Percentiles rank a stretch among this genome's conserved stretches.
Conservation (phyloP, 2,113 vertebrate genomes). For the Daboia siamensis region DNA sequence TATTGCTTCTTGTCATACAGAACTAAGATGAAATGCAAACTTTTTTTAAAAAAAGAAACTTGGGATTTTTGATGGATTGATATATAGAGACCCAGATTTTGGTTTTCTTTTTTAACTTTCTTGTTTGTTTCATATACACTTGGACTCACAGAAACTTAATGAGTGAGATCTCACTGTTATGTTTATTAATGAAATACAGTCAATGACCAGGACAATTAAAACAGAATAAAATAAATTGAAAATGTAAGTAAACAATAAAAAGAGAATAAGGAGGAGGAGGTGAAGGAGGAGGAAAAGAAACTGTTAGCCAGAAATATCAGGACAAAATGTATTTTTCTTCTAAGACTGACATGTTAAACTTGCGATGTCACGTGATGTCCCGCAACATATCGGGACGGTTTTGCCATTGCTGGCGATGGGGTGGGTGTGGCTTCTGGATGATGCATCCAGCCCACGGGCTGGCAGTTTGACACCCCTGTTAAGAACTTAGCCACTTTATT, state of each 20-base stretch:
- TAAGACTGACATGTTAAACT: not conserved
- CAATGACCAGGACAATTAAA: not conserved
- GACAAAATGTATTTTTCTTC: not conserved
- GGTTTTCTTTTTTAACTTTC: not conserved
- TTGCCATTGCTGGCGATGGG: too few relatives aligned
- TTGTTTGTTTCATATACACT: not conserved
- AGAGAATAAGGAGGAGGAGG: not conserved
- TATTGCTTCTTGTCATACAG: not conserved
- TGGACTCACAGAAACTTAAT: not conserved
- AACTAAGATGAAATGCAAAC: not conserved
- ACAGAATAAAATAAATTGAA: not conserved
- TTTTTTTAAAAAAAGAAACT: not conserved
- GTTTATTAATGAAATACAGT: not conserved
- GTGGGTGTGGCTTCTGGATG: too few relatives aligned
- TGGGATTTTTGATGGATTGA: not conserved
- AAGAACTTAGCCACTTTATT: not conserved
- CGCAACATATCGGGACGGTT: too few relatives aligned
- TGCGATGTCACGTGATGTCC: too few relatives aligned
- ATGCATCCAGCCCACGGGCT: too few relatives aligned
- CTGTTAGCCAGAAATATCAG: not conserved
- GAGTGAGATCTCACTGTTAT: not conserved
- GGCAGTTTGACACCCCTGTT: too few relatives aligned
- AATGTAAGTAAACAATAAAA: not conserved
- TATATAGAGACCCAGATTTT: not conserved
- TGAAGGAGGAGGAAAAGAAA: too few relatives aligned